A percentile compares a stretch with the other conserved stretches of the same genome.
Evolutionary conservation across 2,888 invertebrate genomes (phyloP).

Genomic region (Microchrysa polita): DNA sequence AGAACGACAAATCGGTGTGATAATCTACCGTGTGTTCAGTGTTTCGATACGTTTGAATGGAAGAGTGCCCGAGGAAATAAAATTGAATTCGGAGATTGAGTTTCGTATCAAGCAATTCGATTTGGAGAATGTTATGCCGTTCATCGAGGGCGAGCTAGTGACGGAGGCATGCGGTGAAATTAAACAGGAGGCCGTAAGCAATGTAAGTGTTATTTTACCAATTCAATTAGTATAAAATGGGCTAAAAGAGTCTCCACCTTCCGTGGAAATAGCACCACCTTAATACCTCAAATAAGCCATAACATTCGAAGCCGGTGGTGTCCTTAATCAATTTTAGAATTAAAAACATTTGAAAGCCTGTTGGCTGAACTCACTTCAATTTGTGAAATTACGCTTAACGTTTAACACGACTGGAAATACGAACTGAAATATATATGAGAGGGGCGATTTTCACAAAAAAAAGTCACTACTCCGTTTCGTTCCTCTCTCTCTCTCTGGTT

Average conservation of each 20-base stretch:
- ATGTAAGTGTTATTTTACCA: not conserved
- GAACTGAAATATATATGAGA: too few species aligned
- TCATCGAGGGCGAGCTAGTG: slow-evolving; percentile 61
- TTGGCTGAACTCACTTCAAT: too few species aligned
- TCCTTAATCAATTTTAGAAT: too few species aligned
- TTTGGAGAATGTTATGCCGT: slow-evolving; percentile 59
- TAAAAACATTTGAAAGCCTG: too few species aligned
- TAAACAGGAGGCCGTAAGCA: not conserved
- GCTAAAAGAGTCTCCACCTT: not conserved
- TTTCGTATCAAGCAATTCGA: slow-evolving; percentile 61
- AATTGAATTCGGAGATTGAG: slow-evolving; percentile 63
- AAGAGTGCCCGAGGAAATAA: slow-evolving; percentile 61
- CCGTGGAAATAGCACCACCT: too few species aligned
- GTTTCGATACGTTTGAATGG: slow-evolving; percentile 68
- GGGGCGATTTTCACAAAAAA: too few species aligned
- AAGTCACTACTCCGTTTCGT: too few species aligned
- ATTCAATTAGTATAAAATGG: not conserved
- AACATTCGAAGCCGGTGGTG: too few species aligned
- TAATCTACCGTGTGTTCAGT: slow-evolving; percentile 73
- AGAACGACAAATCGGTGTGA: slow-evolving; percentile 69
- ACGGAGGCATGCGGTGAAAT: not conserved
- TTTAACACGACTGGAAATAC: too few species aligned
- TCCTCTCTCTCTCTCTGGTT: too few species aligned
- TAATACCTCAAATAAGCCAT: too few species aligned
- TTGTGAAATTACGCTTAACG: too few species aligned